Evolutionary conservation across 2,888 invertebrate species (phyloP), one percentile per base, ranked within the genome.

Genomic region (Poecilus cupreus): DNA sequence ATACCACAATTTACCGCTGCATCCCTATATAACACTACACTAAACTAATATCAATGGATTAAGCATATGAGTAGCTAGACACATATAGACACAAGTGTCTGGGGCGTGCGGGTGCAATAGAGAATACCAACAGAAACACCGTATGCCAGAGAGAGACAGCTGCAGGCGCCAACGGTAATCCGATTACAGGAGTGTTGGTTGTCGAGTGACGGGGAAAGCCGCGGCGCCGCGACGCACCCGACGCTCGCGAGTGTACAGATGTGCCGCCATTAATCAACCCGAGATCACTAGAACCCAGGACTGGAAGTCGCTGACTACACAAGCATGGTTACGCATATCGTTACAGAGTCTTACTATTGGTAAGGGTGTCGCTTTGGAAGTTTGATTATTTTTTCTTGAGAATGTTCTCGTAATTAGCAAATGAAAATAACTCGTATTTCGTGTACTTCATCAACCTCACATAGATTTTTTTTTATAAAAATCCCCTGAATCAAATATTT

Each of bases 131-230:
- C 32, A 11, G 24, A 5, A 5, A 8, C 5, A 26, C 4, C 13
- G 46, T 46, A 1, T 13, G 26, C 60, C n/a, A 0, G 26, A 26
- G 60, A 26, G 60, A 60, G 26, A 60, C 6, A n/a, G 32, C 1
- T 3, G 20, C 20, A 78, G 64, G 78, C 64, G 78, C 46, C 78
- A 26, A 46, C 64, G n/a, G 64, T 78, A 78, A 78, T 78, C 78
- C 78, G 78, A 78, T 78, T 78, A 78, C 64, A 78, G 43, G 43
- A 78, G 64, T 78, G 78, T 78, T 78, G 78, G 46, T 78, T 78
- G 78, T 78, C 64, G 64, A 68, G 46, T 78, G 64, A 78, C 20
- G 64, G 64, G 43, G 32, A 72, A 43, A 74, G 54, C 57, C 54
- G 32, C 51, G 46, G 46, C 11, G 13, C 20, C 51, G 46, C 70